Percentiles rank a stretch among this genome's conserved stretches.
These are phyloP conservation scores for Tympanuchus pallidicinctus DNA, from an alignment of 2,113 vertebrate species.

Conservation along the genomic window DNA sequence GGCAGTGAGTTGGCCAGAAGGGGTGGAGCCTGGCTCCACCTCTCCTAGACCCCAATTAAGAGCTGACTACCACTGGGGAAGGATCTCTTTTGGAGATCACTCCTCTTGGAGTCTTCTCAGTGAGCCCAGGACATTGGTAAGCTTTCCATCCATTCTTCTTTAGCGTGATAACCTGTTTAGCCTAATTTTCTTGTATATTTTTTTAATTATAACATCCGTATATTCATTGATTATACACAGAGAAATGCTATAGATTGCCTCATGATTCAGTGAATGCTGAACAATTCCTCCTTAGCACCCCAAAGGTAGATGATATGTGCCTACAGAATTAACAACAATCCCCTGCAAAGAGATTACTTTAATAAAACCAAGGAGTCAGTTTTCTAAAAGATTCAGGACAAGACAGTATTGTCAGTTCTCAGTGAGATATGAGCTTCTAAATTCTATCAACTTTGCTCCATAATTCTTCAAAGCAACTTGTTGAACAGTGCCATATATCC, in stretches of 20 bases:
- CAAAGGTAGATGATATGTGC: neutral
- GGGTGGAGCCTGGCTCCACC: too few relatives aligned
- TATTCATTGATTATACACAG: neutral
- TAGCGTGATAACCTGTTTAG: too few relatives aligned
- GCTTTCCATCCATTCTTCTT: too few relatives aligned
- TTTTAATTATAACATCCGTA: too few relatives aligned
- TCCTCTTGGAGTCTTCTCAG: too few relatives aligned
- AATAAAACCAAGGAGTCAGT: neutral
- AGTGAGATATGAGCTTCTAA: neutral
- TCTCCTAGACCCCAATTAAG: too few relatives aligned
- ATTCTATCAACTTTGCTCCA: neutral
- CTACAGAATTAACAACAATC: neutral
- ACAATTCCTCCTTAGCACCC: neutral
- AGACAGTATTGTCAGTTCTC: too few relatives aligned
- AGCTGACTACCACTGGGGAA: too few relatives aligned
- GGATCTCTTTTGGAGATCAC: too few relatives aligned
- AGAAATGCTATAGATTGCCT: neutral
- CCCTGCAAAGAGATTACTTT: neutral
- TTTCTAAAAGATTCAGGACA: neutral
- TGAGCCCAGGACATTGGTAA: too few relatives aligned
- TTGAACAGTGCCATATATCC: neutral
- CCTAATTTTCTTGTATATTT: too few relatives aligned
- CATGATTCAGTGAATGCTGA: neutral
- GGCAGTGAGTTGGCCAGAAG: too few relatives aligned
- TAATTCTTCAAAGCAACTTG: neutral